Conservation (phyloP, 2,797 vertebrate genomes). For the Hoplostethus mediterraneus region DNA sequence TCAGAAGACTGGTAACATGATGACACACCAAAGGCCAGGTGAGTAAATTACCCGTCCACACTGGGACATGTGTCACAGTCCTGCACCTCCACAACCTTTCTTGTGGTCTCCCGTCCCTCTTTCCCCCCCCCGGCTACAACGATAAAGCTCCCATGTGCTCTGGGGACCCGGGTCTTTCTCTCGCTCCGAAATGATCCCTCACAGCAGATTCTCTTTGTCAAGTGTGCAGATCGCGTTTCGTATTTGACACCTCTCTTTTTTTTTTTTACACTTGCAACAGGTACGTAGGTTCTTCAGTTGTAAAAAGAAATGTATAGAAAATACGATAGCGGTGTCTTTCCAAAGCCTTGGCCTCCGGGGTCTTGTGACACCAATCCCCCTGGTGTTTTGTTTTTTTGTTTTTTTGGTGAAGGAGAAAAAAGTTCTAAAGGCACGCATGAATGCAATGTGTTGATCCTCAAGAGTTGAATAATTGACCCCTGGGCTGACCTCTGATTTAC, state of each 20-base stretch:
- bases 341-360: slow-evolving; percentile 60
- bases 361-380: slow-evolving; percentile 33
- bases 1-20: slow-evolving; percentile 83
- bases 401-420: slow-evolving; percentile 61
- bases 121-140: slow-evolving; percentile 71
- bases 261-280: slow-evolving; percentile 72
- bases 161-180: slow-evolving; percentile 65
- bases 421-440: slow-evolving; percentile 62
- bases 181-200: slow-evolving; percentile 79
- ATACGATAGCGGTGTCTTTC: slow-evolving; percentile 60
- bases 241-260: slow-evolving; percentile 82
- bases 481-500: slow-evolving; percentile 51
- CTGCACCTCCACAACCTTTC: slow-evolving; percentile 76
- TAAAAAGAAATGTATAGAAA: slow-evolving; percentile 70
- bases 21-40: slow-evolving; percentile 83
- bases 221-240: slow-evolving; percentile 81
- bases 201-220: slow-evolving; percentile 77
- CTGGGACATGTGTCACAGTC: slow-evolving; percentile 84
- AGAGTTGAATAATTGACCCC: slow-evolving; percentile 73
- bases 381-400: slow-evolving; percentile 45
- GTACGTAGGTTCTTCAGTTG: slow-evolving; percentile 76
- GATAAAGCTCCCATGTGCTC: slow-evolving; percentile 84
- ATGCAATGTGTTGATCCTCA: slow-evolving; percentile 64
- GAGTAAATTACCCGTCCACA: slow-evolving; percentile 66
- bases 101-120: slow-evolving; percentile 76